Base-by-base conservation (phyloP, 2,797 vertebrate species). In the Cryptoblepharus egeriae region DNA sequence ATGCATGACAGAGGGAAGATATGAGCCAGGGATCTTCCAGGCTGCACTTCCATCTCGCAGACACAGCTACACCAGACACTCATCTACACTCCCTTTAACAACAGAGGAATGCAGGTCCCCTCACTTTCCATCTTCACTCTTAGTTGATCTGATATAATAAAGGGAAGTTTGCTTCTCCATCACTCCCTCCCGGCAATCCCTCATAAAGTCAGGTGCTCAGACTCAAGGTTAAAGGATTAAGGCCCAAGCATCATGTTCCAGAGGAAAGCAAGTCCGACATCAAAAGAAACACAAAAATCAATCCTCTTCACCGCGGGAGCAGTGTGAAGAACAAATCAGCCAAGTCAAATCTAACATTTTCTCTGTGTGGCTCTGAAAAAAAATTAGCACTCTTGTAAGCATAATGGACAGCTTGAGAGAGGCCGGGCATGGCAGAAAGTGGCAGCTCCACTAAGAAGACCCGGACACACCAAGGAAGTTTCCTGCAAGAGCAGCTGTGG, bases 221-320 rank as follows among this genome's bases (percentile, higher is more conserved):
- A 92, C 87, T 92, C 91, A 94, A 93, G 92, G 93, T 94, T 93
- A 94, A 93, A 91, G 82, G 88, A 94, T 93, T 95, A 94, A 92
- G 85, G 89, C 75, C 91, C 78, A 76, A 93, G 90, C 70, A 82
- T 28, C 77, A 76, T 87, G 78, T 88, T 92, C 76, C 84, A 86
- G 92, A 92, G 85, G 80, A 93, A 90, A 94, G 91, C 87, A 93
- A 88, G 88, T 72, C 90, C 93, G 89, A 92, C 72, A 93, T 90
- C 77, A 93, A 92, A 93, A 95, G 90, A 80, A 94, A 92, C 85
- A 92, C 72, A 89, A 90, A 94, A 95, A 94, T 93, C 93, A 94
- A 94, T 93, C 92, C 91, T 91, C 80, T 89, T 93, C 90, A 81
- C 88, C 3, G 3, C 74, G 91, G 91, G 87, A 92, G 83, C 85